Evolutionary conservation across 2,113 vertebrate species (phyloP).

Genomic region (Scartelaos histophorus): DNA sequence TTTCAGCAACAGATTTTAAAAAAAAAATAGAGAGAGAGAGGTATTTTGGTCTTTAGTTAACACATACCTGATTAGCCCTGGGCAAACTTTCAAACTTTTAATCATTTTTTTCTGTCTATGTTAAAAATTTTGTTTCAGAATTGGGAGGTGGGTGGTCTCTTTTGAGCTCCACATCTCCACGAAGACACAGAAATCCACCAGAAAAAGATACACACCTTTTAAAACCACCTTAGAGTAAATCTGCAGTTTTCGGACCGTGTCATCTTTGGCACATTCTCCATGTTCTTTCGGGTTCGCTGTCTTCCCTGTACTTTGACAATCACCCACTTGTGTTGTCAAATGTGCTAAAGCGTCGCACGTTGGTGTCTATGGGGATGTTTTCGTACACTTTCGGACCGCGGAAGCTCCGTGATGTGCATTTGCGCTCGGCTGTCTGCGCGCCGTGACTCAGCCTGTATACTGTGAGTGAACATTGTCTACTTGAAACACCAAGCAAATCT

Average conservation of each 20-base stretch:
- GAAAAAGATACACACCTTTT: not conserved
- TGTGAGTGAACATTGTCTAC: slow-evolving; percentile 65
- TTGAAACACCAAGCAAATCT: slow-evolving; percentile 72
- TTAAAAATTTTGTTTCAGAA: no score
- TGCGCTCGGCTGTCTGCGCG: slow-evolving; percentile 15
- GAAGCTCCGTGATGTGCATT: slow-evolving; percentile 37
- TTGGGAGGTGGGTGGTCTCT: no score
- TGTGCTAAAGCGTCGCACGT: slow-evolving; percentile 36
- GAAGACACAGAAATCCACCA: no score
- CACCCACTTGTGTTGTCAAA: slow-evolving; percentile 58
- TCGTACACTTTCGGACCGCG: slow-evolving; percentile 33
- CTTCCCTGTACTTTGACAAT: slow-evolving; percentile 56
- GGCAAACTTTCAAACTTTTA: no score
- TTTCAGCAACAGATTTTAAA: no score
- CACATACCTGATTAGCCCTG: no score
- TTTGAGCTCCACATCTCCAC: no score
- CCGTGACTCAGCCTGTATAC: slow-evolving; percentile 5
- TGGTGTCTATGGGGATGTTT: slow-evolving; percentile 21
- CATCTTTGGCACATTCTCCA: slow-evolving; percentile 40
- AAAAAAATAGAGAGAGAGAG: no score
- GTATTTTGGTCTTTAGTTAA: no score
- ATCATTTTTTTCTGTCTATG: no score
- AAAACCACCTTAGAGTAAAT: not conserved
- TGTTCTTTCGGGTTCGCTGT: slow-evolving; percentile 39
- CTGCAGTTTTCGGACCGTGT: not conserved